A percentile compares a stretch with the other conserved stretches of the same genome.
These are phyloP conservation scores for Pammene fasciana DNA, from an alignment of 2,888 invertebrate genomes.

Conservation along the genomic window DNA sequence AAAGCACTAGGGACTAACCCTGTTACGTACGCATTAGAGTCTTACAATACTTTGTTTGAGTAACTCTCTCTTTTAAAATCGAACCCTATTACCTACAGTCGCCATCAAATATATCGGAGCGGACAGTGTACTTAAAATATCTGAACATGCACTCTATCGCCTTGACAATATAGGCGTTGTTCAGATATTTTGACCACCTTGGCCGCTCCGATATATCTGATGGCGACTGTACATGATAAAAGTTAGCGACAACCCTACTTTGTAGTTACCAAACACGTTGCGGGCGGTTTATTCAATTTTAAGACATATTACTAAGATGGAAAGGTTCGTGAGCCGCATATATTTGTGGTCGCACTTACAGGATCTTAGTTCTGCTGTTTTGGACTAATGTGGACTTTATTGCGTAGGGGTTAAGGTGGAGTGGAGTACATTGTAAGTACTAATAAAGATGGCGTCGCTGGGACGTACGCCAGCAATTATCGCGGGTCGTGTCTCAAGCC, in stretches of 20 bases:
- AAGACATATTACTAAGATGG: background rate
- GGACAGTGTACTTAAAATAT: no score
- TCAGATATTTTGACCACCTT: no score
- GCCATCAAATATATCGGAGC: no score
- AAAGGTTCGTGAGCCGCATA: background rate
- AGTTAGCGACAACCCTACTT: background rate
- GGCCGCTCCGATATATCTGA: no score
- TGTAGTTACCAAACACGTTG: background rate
- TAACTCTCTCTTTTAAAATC: background rate
- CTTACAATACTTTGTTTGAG: background rate
- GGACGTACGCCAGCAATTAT: slow-evolving; percentile 28
- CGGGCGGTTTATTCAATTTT: slow-evolving; percentile 10
- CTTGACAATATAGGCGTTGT: no score
- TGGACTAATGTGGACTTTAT: background rate
- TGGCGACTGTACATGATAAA: no score
- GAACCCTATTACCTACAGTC: background rate
- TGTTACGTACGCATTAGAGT: background rate
- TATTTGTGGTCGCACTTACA: background rate
- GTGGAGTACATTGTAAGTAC: slow-evolving; percentile 2
- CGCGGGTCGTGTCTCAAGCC: slow-evolving; percentile 14
- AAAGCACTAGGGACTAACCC: slow-evolving; percentile 1
- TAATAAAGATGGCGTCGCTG: slow-evolving; percentile 21
- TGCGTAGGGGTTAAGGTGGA: background rate
- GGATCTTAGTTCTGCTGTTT: background rate
- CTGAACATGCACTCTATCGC: no score